A percentile compares a stretch with the other conserved stretches of the same genome.
These are phyloP conservation scores for Drosophila multiciliata DNA, from an alignment of 2,888 invertebrate genomes.

Conservation along the genomic window DNA sequence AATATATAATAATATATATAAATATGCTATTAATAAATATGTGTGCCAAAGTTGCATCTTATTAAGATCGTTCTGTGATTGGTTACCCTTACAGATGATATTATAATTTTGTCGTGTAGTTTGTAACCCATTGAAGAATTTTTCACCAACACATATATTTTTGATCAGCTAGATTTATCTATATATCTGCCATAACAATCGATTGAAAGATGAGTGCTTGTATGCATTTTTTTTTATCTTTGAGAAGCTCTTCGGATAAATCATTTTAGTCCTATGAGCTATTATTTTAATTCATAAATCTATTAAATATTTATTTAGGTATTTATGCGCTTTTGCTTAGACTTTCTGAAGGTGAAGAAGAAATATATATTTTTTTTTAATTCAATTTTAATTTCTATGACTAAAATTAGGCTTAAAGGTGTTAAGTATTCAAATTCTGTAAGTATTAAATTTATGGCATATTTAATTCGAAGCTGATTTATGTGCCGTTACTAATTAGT, in stretches of 20 bases:
- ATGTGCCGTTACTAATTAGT: conserved; percentile 9
- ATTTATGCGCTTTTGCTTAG: too few relatives aligned
- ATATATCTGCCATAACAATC: not conserved
- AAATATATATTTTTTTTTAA: too few relatives aligned
- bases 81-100: not conserved
- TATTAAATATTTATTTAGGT: too few relatives aligned
- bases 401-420: not conserved
- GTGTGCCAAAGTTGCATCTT: conserved; percentile 22
- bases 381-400: too few relatives aligned
- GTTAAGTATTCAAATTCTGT: not conserved
- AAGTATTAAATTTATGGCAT: not conserved
- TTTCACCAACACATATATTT: not conserved
- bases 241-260: too few relatives aligned
- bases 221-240: not conserved
- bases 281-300: too few relatives aligned
- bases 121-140: not conserved
- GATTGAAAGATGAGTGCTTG: not conserved
- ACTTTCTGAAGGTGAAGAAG: too few relatives aligned
- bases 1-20: not conserved
- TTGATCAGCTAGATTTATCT: not conserved
- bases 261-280: too few relatives aligned
- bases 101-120: not conserved
- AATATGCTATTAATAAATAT: not conserved
- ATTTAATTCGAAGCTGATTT: not conserved
- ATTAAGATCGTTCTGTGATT: conserved; percentile 18